Evolutionary conservation across 1,140 invertebrate genomes (phyloP).

Genomic region (Hormaphis cornu): DNA sequence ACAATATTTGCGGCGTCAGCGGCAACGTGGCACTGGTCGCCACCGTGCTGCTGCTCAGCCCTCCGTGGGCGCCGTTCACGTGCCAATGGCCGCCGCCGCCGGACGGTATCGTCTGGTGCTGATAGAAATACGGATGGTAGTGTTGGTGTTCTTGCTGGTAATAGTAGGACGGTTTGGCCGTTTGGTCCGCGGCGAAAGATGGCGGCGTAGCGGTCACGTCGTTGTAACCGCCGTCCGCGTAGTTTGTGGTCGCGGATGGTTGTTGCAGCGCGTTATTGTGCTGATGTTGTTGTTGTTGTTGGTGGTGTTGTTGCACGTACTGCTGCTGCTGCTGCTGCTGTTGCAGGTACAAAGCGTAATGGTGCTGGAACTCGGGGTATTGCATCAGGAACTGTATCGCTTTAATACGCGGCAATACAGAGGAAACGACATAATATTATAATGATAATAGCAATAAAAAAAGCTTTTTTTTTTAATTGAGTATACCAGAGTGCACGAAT

Average conservation of each 20-base stretch:
- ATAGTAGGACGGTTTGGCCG: constrained; percentile 11
- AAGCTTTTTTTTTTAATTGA: too few species aligned
- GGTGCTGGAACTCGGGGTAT: constrained; percentile 32
- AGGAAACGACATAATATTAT: neutral
- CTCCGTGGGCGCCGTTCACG: neutral
- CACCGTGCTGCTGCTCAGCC: neutral
- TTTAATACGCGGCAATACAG: neutral
- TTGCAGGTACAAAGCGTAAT: constrained; percentile 18
- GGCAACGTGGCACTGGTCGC: neutral
- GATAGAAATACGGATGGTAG: constrained; percentile 4
- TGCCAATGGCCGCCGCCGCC: neutral
- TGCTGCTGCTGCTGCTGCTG: constrained; percentile 27
- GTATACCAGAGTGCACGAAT: too few species aligned
- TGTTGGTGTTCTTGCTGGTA: constrained; percentile 11
- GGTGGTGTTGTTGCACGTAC: neutral
- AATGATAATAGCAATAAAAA: too few species aligned
- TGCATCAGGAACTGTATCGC: constrained; percentile 31
- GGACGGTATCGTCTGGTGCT: neutral
- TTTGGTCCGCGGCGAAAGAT: neutral
- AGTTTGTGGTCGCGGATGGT: neutral
- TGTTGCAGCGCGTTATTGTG: neutral
- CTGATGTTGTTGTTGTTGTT: constrained; percentile 16
- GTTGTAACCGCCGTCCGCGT: neutral
- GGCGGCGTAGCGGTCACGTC: neutral
- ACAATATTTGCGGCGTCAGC: neutral